Percentiles rank a stretch among this genome's conserved stretches.
Conservation (phyloP, 2,888 invertebrate genomes). For the Linyphia triangularis region DNA sequence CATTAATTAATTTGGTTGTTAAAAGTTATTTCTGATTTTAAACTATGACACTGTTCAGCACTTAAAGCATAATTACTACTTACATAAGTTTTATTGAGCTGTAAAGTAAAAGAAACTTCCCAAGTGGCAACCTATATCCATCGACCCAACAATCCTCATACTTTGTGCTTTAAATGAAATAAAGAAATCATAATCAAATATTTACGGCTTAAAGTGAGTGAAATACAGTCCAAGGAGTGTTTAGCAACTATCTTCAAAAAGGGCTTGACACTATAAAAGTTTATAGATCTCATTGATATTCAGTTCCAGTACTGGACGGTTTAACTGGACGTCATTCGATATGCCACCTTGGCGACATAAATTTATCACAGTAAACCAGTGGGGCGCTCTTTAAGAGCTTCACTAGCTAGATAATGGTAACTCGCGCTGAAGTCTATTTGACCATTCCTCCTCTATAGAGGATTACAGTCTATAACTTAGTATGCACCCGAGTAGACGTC, state of each 20-base stretch:
- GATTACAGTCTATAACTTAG: conserved; percentile 34
- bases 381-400: conserved; percentile 54
- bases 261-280: conserved; percentile 44
- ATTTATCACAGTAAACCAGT: conserved; percentile 53
- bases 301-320: background rate
- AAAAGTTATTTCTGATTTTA: too few relatives aligned
- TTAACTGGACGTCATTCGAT: conserved; percentile 53
- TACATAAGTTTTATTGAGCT: too few relatives aligned
- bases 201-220: conserved; percentile 1
- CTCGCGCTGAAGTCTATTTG: conserved; percentile 4
- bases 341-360: conserved; percentile 68
- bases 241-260: background rate
- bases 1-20: too few relatives aligned
- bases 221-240: conserved; percentile 37
- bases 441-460: conserved; percentile 1
- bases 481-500: conserved; percentile 33
- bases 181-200: conserved; percentile 6
- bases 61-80: too few relatives aligned
- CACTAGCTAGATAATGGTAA: background rate
- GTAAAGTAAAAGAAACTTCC: too few relatives aligned
- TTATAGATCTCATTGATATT: conserved; percentile 50
- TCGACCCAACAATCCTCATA: background rate
- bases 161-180: conserved; percentile 21
- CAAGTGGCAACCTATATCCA: background rate
- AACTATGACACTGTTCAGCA: too few relatives aligned